A percentile compares a stretch with the other conserved stretches of the same genome.
Evolutionary conservation across 2,888 invertebrate genomes (phyloP).

Genomic region (Ichneumoninae sp.): DNA sequence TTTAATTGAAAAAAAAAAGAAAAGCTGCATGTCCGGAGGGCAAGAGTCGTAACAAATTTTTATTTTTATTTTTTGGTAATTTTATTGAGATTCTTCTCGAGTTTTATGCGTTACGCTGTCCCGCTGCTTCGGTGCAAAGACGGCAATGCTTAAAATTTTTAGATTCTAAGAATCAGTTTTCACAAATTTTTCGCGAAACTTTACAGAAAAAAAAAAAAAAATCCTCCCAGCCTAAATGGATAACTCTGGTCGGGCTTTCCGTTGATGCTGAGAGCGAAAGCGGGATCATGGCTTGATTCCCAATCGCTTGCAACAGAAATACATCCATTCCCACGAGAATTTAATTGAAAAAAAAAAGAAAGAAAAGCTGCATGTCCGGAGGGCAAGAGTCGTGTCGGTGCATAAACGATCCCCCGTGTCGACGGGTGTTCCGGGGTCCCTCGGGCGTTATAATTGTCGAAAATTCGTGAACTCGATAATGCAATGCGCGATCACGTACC

Average conservation of each 20-base stretch:
- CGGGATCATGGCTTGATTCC: too few relatives aligned
- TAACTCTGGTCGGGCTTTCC: too few relatives aligned
- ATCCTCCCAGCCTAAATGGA: too few relatives aligned
- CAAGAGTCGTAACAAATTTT: constrained; percentile 16
- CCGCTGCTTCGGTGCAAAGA: background rate
- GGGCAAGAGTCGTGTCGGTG: constrained; percentile 72
- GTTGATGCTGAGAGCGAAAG: too few relatives aligned
- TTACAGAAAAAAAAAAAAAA: background rate
- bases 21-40: too few relatives aligned
- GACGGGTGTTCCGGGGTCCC: constrained; percentile 13
- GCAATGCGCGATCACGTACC: constrained; percentile 78
- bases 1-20: background rate
- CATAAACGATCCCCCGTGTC: constrained; percentile 70
- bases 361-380: constrained; percentile 20
- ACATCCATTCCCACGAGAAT: constrained; percentile 2
- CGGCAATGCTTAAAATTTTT: background rate
- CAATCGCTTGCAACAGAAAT: background rate
- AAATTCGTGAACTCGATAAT: constrained; percentile 72
- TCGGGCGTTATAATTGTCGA: constrained; percentile 70
- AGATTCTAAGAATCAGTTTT: too few relatives aligned
- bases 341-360: background rate
- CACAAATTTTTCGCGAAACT: too few relatives aligned
- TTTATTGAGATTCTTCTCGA: background rate
- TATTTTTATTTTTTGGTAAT: background rate
- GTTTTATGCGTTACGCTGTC: background rate